A percentile compares a stretch with the other conserved stretches of the same genome.
phyloP scores from a whole-genome alignment of 2,797 vertebrate genomes.

The Streptopelia turtur region DNA sequence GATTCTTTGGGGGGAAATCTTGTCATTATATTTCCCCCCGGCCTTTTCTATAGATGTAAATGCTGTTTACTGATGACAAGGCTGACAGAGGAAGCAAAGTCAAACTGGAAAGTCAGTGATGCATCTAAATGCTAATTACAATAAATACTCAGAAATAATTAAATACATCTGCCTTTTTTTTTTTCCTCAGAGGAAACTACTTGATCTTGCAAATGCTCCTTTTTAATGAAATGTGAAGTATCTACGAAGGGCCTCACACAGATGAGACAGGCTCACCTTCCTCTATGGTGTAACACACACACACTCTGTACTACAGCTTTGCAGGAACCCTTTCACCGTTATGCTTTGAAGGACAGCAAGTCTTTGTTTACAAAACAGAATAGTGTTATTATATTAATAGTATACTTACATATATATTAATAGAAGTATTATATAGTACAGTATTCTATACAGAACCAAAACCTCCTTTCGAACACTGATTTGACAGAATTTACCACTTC shows the following conservation, averaged over 20 bases:
- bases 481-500: not conserved
- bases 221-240: not conserved
- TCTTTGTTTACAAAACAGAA: not conserved
- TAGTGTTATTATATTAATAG: not conserved
- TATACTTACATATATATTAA: not conserved
- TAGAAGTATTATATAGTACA: not conserved
- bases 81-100: not conserved
- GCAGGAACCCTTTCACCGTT: not conserved
- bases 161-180: not conserved
- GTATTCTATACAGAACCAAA: not conserved
- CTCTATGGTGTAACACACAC: not conserved
- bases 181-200: not conserved
- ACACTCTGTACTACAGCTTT: not conserved
- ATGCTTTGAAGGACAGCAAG: not conserved
- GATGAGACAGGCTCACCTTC: not conserved
- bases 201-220: not conserved
- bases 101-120: not conserved
- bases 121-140: not conserved
- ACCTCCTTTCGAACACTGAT: not conserved
- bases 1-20: constrained; percentile 55
- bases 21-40: constrained; percentile 28
- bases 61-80: not conserved
- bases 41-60: not conserved
- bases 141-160: constrained; percentile 26
- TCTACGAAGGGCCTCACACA: not conserved